Conservation (phyloP, 2,113 vertebrate genomes). For the Limnothrissa miodon region DNA sequence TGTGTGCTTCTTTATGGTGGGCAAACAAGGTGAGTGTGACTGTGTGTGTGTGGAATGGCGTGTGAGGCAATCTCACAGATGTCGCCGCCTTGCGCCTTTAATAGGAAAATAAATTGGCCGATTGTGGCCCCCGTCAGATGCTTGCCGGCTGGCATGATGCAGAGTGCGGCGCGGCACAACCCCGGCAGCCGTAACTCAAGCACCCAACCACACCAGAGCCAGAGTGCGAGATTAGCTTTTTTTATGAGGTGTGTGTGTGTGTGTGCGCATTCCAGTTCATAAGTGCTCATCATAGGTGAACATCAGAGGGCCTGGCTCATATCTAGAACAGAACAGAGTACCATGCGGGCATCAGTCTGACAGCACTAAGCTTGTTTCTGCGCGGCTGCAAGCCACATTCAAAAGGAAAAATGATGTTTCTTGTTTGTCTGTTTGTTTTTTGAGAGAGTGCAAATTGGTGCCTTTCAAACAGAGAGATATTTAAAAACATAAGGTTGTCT, state of each 20-base stretch:
- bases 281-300: neutral
- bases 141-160: slow-evolving; percentile 18
- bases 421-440: too few relatives aligned
- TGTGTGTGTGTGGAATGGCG: neutral
- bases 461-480: neutral
- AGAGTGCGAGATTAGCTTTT: neutral
- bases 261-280: neutral
- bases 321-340: neutral
- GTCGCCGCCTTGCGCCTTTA: slow-evolving; percentile 38
- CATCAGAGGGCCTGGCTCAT: neutral
- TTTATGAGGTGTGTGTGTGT: neutral
- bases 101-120: slow-evolving; percentile 66
- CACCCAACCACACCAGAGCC: neutral
- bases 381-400: neutral
- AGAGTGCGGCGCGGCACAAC: neutral
- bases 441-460: neutral
- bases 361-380: neutral
- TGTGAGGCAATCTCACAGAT: slow-evolving; percentile 16
- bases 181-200: slow-evolving; percentile 56
- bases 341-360: neutral
- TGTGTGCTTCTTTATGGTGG: neutral
- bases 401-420: neutral
- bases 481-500: neutral
- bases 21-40: neutral
- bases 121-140: slow-evolving; percentile 31